phyloP scores from a whole-genome alignment of 2,797 vertebrate genomes.

The Tinamus major region DNA sequence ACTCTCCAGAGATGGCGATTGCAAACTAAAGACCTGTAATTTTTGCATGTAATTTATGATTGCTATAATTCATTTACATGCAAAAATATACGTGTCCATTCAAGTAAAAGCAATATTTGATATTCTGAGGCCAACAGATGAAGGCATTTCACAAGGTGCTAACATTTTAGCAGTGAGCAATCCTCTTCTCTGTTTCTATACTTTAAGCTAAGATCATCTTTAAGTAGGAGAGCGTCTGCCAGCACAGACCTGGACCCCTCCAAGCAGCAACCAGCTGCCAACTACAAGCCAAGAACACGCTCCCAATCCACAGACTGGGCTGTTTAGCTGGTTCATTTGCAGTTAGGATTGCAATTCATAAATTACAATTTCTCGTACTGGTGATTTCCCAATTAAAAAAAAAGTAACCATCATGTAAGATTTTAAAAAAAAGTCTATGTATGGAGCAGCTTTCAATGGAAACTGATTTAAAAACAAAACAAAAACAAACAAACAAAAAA shows the following conservation, averaged over 20 bases:
- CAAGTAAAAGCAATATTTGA: neutral
- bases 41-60: neutral
- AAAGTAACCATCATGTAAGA: neutral
- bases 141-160: neutral
- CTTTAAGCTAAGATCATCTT: neutral
- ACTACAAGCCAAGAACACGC: fast-evolving
- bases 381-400: neutral
- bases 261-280: neutral
- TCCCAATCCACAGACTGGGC: fast-evolving
- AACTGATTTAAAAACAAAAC: neutral
- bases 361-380: no score
- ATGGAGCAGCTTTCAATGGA: neutral
- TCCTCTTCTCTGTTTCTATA: neutral
- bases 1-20: fast-evolving
- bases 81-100: neutral
- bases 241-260: neutral
- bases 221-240: neutral
- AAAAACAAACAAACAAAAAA: neutral
- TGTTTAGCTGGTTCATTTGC: no score
- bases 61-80: neutral
- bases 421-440: neutral
- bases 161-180: neutral
- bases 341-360: no score
- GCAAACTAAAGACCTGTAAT: neutral
- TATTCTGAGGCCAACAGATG: neutral